These are phyloP conservation scores for Lacerta viridis DNA, from an alignment of 2,797 vertebrate species.

Conservation along the genomic window DNA sequence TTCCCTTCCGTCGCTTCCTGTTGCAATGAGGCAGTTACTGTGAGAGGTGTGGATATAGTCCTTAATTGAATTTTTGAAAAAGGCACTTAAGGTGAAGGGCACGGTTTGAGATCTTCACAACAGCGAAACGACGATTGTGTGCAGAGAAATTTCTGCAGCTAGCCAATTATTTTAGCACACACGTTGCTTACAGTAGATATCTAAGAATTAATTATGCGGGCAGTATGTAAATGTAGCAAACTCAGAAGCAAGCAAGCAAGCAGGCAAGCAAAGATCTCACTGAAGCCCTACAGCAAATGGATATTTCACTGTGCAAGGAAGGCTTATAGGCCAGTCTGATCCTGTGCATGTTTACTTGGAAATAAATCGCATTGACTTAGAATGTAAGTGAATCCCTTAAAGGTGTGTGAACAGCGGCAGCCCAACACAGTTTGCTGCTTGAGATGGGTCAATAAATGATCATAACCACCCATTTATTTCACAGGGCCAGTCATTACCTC, in stretches of 20 bases:
- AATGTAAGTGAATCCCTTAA: neutral
- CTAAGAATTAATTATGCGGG: too few relatives aligned
- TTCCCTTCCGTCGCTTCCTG: conserved; percentile 13
- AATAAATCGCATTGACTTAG: neutral
- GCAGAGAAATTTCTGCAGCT: neutral
- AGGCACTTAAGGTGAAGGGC: neutral
- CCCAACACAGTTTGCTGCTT: neutral
- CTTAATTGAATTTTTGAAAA: neutral
- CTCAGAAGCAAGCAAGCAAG: too few relatives aligned
- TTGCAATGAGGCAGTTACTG: neutral
- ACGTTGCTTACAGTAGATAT: neutral
- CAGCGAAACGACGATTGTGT: neutral
- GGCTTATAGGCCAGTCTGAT: too few relatives aligned
- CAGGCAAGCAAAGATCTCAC: too few relatives aligned
- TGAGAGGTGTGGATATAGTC: neutral
- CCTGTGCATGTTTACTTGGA: neutral
- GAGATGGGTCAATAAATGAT: neutral
- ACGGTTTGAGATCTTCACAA: neutral
- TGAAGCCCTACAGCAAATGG: neutral
- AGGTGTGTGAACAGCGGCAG: neutral
- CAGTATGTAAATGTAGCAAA: too few relatives aligned
- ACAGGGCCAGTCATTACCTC: neutral
- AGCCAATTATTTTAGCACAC: neutral
- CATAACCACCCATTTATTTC: neutral
- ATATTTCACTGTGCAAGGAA: neutral